These are phyloP conservation scores for Leptinotarsa juncta DNA, from an alignment of 2,888 invertebrate genomes.

Conservation along the genomic window DNA sequence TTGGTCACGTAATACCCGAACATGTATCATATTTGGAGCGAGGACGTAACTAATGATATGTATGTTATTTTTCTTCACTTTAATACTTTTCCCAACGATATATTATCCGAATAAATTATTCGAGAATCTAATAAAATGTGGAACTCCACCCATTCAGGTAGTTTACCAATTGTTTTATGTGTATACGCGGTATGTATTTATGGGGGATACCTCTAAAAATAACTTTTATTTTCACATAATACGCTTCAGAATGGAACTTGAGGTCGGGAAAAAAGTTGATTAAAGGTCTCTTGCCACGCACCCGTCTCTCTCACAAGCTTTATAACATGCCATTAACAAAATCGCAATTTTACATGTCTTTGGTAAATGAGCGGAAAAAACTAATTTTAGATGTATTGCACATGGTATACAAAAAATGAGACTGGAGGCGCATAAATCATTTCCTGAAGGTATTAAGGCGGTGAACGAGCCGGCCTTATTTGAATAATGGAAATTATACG, in stretches of 20 bases:
- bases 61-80: conserved; percentile 3
- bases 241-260: conserved; percentile 23
- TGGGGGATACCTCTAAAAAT: conserved; percentile 35
- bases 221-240: conserved; percentile 37
- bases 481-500: conserved; percentile 17
- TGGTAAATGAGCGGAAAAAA: conserved; percentile 38
- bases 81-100: conserved; percentile 6
- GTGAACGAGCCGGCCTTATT: conserved; percentile 9
- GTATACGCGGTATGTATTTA: conserved; percentile 19
- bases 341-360: conserved; percentile 41
- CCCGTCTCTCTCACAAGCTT: conserved; percentile 36
- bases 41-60: conserved; percentile 4
- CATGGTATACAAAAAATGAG: conserved; percentile 33
- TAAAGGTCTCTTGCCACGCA: conserved; percentile 40
- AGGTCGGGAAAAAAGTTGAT: conserved; percentile 38
- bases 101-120: conserved; percentile 13
- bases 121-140: conserved; percentile 18
- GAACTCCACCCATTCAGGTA: conserved; percentile 20
- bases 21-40: neutral
- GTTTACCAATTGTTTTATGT: conserved; percentile 21
- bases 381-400: conserved; percentile 41
- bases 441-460: conserved; percentile 9
- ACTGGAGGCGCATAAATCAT: conserved; percentile 10
- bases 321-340: conserved; percentile 42
- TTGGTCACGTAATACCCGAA: neutral